Base-by-base conservation (phyloP, 1,140 invertebrate species). In the Saccostrea echinata region DNA sequence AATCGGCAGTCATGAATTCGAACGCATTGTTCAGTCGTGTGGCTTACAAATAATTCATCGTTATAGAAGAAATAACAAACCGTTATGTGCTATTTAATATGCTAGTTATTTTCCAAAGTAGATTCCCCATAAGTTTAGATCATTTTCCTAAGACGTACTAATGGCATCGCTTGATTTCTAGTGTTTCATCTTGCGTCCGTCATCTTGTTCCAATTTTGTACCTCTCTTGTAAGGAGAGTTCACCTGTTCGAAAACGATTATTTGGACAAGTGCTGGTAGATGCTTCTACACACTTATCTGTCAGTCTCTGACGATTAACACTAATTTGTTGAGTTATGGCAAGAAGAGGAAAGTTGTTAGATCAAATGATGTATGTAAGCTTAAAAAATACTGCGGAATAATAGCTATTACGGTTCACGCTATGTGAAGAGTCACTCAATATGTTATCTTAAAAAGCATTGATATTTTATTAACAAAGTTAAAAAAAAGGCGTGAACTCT, bases 351-450 rank as follows among this genome's bases (percentile, higher is more conserved):
- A 76, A 76, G 68, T 76, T 76, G 68, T 76, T 76, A 76, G 68
- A 76, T 76, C 68, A 76, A 76, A 76, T 76, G 68, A 76, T 88
- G 64, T 71, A 84, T 27, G 87, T 33, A 76, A 76, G 68, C 27
- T 33, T 76, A 27, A 27, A 76, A 76, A 76, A 64, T 24, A 64
- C 57, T 9, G 16, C 18, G 24, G 43, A 64, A 64, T 24, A 11
- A 76, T 76, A 76, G 68, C 68, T 11, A 76, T 33, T 76, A 30
- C 27, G 30, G 68, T 76, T 76, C 68, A 35, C 68, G 68, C 68
- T 12, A 33, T 76, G 24, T 76, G 24, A 76, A 71, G 24, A 76
- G 30, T 6, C 9, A 76, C 27, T 30, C 30, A 76, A 30, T 76
- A 76, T 76, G 30, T 30, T 76, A 33, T 61, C 55, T 27, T 30